Percentiles rank a stretch among this genome's conserved stretches.
phyloP scores from a whole-genome alignment of 2,888 invertebrate species.

The Dasypolia templi region DNA sequence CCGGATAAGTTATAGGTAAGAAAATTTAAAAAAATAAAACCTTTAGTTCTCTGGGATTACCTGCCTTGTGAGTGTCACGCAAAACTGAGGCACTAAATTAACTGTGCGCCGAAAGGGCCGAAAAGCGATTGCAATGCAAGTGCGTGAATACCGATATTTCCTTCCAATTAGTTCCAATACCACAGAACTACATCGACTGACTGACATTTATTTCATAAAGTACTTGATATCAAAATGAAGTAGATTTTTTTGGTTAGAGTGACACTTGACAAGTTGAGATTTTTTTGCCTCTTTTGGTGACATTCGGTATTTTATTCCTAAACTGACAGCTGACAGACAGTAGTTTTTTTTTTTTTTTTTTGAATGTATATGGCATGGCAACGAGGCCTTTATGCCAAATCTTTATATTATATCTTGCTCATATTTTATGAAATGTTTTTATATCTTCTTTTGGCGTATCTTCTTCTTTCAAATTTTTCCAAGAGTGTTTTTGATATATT shows the following conservation, averaged over 20 bases:
- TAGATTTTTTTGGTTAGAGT: constrained; percentile 1
- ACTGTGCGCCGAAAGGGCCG: not conserved
- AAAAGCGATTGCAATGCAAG: constrained; percentile 2
- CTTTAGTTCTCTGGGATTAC: constrained; percentile 11
- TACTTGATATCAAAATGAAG: not conserved
- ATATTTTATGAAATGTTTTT: too few species aligned
- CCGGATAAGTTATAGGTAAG: not conserved
- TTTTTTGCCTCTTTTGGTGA: too few species aligned
- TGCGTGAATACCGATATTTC: constrained; percentile 10
- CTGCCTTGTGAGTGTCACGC: constrained; percentile 20
- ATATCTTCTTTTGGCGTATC: too few species aligned
- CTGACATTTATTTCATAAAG: constrained; percentile 27
- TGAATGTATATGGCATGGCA: too few species aligned
- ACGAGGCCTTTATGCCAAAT: too few species aligned
- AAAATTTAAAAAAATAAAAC: not conserved
- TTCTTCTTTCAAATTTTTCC: too few species aligned
- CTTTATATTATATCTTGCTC: too few species aligned
- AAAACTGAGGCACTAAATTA: constrained; percentile 10
- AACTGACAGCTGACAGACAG: too few species aligned
- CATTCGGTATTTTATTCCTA: too few species aligned
- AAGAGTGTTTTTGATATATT: too few species aligned
- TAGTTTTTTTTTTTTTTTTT: too few species aligned
- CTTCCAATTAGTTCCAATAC: constrained; percentile 14
- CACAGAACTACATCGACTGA: constrained; percentile 26
- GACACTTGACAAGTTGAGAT: constrained; percentile 27